A percentile compares a stretch with the other conserved stretches of the same genome.
These are phyloP conservation scores for Cydia strobilella DNA, from an alignment of 1,140 invertebrate genomes.

Conservation along the genomic window DNA sequence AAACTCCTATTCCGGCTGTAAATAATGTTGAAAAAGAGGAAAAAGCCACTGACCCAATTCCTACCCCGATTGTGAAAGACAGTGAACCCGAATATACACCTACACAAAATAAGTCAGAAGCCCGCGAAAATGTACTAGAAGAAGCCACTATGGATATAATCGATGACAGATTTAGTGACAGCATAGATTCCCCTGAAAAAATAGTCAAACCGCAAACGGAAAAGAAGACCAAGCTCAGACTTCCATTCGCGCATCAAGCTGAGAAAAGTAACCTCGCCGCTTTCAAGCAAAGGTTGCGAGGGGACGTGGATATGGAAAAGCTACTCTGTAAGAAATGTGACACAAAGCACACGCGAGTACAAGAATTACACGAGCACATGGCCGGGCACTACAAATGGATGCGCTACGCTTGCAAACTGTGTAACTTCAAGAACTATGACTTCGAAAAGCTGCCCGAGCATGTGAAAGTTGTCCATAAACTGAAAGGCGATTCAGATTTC, in stretches of 20 bases:
- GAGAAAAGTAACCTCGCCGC: constrained; percentile 67
- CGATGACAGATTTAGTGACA: constrained; percentile 40
- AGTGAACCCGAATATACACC: neutral
- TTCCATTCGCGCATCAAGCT: constrained; percentile 58
- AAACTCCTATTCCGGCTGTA: constrained; percentile 12
- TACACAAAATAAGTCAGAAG: neutral
- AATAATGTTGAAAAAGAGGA: neutral
- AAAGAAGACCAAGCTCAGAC: constrained; percentile 39
- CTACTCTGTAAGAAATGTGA: constrained; percentile 71
- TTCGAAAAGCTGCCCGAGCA: constrained; percentile 81
- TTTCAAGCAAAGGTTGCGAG: constrained; percentile 57
- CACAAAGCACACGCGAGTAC: constrained; percentile 63
- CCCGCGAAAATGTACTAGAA: constrained; percentile 8
- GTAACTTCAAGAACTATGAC: constrained; percentile 80
- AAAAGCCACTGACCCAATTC: neutral
- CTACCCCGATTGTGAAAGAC: neutral
- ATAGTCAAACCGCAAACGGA: constrained; percentile 26
- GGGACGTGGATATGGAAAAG: constrained; percentile 55
- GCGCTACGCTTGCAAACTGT: constrained; percentile 81
- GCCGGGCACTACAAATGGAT: constrained; percentile 81
- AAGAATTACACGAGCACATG: constrained; percentile 79
- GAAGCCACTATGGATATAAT: constrained; percentile 40
- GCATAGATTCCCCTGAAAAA: constrained; percentile 39
- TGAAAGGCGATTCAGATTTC: constrained; percentile 72
- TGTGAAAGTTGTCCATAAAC: constrained; percentile 77